Evolutionary conservation across 1,140 invertebrate species (phyloP).

Genomic region (Telenomus remus): DNA sequence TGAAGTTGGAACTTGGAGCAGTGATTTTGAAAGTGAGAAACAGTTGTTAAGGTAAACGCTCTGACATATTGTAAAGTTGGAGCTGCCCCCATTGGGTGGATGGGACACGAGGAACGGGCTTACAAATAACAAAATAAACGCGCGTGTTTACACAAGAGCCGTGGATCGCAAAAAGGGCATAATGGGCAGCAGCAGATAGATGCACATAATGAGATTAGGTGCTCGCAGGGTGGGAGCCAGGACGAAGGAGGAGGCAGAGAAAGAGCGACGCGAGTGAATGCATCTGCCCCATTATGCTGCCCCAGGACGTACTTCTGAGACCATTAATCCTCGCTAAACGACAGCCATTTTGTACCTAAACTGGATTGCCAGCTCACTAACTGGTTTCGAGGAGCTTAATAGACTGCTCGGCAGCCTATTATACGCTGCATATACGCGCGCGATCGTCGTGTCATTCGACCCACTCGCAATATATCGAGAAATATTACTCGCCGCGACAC

Average conservation of each 20-base stretch:
- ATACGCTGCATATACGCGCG: constrained; percentile 63
- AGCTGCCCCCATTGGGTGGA: constrained; percentile 10
- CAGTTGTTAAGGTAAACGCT: constrained; percentile 48
- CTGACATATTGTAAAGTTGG: constrained; percentile 44
- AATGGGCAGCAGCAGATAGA: constrained; percentile 70
- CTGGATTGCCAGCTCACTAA: constrained; percentile 76
- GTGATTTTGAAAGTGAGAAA: constrained; percentile 31
- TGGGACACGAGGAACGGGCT: constrained; percentile 12
- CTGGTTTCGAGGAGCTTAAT: constrained; percentile 75
- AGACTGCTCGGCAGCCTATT: constrained; percentile 73
- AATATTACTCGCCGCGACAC: constrained; percentile 45
- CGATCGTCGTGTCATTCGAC: constrained; percentile 58
- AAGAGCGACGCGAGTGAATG: constrained; percentile 55
- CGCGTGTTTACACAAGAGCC: constrained; percentile 54
- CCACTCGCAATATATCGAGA: constrained; percentile 27
- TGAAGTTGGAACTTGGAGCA: too few species aligned
- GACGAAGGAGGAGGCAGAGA: constrained; percentile 15
- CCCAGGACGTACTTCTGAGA: constrained; percentile 68
- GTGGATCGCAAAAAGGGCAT: constrained; percentile 68
- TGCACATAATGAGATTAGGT: constrained; percentile 72
- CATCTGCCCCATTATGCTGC: constrained; percentile 75
- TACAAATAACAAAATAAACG: constrained; percentile 38
- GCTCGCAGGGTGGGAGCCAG: constrained; percentile 15
- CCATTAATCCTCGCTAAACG: constrained; percentile 76
- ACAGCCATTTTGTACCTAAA: constrained; percentile 77